Conservation (phyloP, 2,113 vertebrate species). For the Tragelaphus strepsiceros region DNA sequence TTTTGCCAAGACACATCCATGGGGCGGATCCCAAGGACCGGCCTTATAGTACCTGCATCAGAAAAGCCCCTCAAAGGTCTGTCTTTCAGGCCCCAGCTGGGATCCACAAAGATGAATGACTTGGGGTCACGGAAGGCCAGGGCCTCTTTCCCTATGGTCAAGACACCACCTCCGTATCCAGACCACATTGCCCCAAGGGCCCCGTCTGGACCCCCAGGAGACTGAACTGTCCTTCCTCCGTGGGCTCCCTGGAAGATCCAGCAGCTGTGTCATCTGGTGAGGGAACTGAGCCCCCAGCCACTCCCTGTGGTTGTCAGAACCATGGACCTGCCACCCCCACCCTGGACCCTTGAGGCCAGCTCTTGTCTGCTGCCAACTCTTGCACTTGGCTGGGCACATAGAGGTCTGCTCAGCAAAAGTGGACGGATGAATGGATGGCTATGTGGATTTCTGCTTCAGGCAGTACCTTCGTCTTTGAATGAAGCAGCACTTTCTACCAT, state of each 20-base stretch:
- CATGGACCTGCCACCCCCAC: accelerated
- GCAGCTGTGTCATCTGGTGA: background rate
- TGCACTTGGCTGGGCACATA: background rate
- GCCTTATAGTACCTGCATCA: background rate
- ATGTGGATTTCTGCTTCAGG: background rate
- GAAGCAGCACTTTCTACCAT: background rate
- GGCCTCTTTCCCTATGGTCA: background rate
- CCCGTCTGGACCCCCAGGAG: accelerated
- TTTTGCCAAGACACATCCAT: background rate
- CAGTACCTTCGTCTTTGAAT: background rate
- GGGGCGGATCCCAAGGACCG: background rate
- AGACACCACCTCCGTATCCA: background rate
- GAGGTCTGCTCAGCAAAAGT: background rate
- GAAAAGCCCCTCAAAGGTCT: background rate
- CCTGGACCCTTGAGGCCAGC: background rate
- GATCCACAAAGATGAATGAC: background rate
- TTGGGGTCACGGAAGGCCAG: background rate
- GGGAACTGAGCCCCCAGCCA: too few species aligned
- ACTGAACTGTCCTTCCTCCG: background rate
- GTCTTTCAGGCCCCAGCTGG: accelerated
- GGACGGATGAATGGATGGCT: background rate
- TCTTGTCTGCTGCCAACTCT: background rate
- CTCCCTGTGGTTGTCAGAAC: background rate
- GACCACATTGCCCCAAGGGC: background rate
- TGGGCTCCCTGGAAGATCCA: background rate